These are phyloP conservation scores for Oppia nitens DNA, from an alignment of 1,140 invertebrate genomes.

Conservation along the genomic window DNA sequence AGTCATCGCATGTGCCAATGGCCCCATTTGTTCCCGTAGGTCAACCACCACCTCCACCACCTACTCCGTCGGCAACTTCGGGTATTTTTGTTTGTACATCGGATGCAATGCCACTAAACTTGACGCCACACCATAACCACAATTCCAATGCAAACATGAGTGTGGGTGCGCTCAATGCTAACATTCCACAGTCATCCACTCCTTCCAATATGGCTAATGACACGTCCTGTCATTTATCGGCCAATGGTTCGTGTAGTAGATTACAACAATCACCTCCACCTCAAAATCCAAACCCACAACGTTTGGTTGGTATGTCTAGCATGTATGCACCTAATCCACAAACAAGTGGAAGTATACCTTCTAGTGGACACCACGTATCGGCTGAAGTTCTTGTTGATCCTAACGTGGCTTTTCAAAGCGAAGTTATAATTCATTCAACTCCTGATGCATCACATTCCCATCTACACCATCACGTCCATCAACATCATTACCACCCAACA, in stretches of 20 bases:
- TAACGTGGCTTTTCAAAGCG: background rate
- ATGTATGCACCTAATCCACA: background rate
- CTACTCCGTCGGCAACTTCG: slow-evolving; percentile 27
- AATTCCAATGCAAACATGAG: background rate
- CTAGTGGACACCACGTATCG: background rate
- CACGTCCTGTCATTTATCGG: background rate
- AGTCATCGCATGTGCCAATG: slow-evolving; percentile 12
- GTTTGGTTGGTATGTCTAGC: background rate
- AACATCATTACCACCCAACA: slow-evolving; percentile 42
- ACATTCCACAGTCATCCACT: slow-evolving; percentile 6
- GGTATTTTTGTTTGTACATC: slow-evolving; percentile 13
- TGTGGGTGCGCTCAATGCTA: slow-evolving; percentile 3
- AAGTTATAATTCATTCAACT: slow-evolving; percentile 1
- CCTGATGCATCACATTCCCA: slow-evolving; percentile 31
- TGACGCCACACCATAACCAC: slow-evolving; percentile 7
- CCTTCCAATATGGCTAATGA: background rate
- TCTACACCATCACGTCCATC: slow-evolving; percentile 46
- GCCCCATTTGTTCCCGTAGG: slow-evolving; percentile 8
- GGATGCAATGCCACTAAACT: slow-evolving; percentile 16
- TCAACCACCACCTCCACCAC: slow-evolving; percentile 17
- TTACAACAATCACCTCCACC: background rate
- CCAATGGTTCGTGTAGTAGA: background rate
- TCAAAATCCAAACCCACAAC: background rate
- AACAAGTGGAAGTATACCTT: background rate
- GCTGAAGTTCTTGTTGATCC: background rate